Conservation (phyloP, 1,140 invertebrate species). For the Arctopsyche grandis region DNA sequence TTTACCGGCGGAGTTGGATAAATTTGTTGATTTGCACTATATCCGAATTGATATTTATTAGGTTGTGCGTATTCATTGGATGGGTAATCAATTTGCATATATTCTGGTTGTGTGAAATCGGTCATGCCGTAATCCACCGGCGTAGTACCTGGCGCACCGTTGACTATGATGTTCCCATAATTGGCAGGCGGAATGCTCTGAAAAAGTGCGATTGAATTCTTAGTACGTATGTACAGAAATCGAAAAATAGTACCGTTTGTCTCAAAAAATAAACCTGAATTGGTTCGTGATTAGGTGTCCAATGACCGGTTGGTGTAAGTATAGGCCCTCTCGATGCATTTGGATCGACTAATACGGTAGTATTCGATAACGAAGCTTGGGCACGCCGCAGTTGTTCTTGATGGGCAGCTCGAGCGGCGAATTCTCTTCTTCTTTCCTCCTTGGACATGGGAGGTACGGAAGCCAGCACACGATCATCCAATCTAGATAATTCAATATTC, state of each 20-base stretch:
- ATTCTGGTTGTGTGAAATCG: slow-evolving; percentile 38
- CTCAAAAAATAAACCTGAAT: not conserved
- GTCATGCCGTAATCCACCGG: not conserved
- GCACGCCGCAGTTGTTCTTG: slow-evolving; percentile 57
- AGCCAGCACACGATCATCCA: slow-evolving; percentile 61
- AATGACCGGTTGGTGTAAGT: not conserved
- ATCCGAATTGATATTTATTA: slow-evolving; percentile 44
- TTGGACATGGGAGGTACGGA: slow-evolving; percentile 63
- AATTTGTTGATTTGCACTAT: slow-evolving; percentile 43
- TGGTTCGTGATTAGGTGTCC: not conserved
- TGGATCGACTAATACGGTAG: not conserved
- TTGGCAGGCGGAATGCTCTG: not conserved
- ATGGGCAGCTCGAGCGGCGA: slow-evolving; percentile 61
- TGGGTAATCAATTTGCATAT: slow-evolving; percentile 47
- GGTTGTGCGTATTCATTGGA: slow-evolving; percentile 41
- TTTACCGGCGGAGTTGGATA: slow-evolving; percentile 44
- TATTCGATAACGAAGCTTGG: slow-evolving; percentile 50
- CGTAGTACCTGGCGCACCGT: not conserved
- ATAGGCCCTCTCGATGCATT: too few species aligned
- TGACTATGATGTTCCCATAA: slow-evolving; percentile 23
- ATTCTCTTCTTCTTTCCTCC: slow-evolving; percentile 61
- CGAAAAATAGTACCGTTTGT: too few species aligned
- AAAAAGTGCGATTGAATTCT: too few species aligned
- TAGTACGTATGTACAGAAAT: too few species aligned
- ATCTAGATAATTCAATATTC: slow-evolving; percentile 48